Evolutionary conservation across 1,140 invertebrate genomes (phyloP), one percentile per base, ranked within the genome.

Genomic region (Pseudomyrmex dendroicus): DNA sequence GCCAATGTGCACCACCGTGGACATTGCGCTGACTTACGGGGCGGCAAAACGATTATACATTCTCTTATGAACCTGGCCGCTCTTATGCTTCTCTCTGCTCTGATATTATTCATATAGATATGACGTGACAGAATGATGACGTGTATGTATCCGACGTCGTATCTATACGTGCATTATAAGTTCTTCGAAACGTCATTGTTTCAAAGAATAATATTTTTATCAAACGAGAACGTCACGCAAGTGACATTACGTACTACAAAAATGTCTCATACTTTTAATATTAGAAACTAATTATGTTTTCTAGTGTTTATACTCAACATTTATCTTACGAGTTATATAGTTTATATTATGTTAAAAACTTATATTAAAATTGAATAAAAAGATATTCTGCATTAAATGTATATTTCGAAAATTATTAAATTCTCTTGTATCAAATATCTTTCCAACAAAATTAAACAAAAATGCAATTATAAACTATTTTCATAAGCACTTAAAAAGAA

Each of bases 171-270:
- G 12, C 35, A 56, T 0, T 63, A 67, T 4, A 20, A 12, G 7
- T 80, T 80, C 44, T 25, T n/a, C 20, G 54, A 70, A 57, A 48
- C 2, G 8, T 10, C 10, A 44, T 35, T 15, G 15, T 78, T 59
- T 77, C 54, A 4, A 57, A 25, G 76, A 80, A 35, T 70, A 35
- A 10, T 50, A 77, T 68, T 78, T 78, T 70, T 48, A 68, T 59
- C 44, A 13, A 50, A n/a, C 13, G 48, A 15, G 48, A 15, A 77
- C 74, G 44, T 67, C 52, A 70, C 2, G 54, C 4, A 2, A 0
- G 2, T 25, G 15, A 52, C 57, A n/a, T 62, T 73, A 20, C 22
- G 22, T 25, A 5, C n/a, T 2, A 48, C 0, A 17, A 77, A 9
- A 44, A 13, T 78, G 52, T 67, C 35, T 57, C 76, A 70, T 2